These are phyloP conservation scores for Aphelocoma californica DNA, from an alignment of 2,797 vertebrate genomes.

Conservation along the genomic window DNA sequence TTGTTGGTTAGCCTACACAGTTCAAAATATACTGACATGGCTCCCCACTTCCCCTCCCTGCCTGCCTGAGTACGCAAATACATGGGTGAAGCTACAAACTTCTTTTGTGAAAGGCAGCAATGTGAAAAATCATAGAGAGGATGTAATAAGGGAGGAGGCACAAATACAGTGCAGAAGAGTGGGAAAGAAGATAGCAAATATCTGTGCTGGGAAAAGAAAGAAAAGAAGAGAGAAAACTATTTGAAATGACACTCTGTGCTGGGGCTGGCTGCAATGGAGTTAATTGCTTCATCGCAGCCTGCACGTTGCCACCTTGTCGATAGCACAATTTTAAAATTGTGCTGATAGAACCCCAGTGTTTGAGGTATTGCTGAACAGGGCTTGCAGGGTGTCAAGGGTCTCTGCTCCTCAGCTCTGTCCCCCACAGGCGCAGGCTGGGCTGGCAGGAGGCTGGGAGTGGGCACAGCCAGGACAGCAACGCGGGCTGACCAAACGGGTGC, in stretches of 20 bases:
- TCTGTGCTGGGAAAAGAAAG: neutral
- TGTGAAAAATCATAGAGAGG: neutral
- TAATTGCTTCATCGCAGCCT: neutral
- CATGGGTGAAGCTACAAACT: neutral
- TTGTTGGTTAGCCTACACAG: neutral
- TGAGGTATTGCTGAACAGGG: neutral
- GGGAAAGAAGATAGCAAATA: neutral
- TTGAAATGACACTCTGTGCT: neutral
- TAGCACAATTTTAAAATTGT: no score
- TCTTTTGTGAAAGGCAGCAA: neutral
- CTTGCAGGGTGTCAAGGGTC: neutral
- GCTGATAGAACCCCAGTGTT: neutral
- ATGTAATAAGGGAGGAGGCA: neutral
- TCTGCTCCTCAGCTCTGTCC: neutral
- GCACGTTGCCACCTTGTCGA: fast-evolving
- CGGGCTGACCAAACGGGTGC: fast-evolving
- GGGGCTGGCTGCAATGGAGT: neutral
- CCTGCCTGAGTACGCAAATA: neutral
- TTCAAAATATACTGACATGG: neutral
- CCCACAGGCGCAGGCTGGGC: neutral
- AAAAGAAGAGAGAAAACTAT: neutral
- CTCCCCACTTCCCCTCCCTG: neutral
- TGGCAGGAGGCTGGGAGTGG: neutral
- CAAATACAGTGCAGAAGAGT: neutral
- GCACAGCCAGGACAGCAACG: neutral